These are phyloP conservation scores for Psilopogon haemacephalus DNA, from an alignment of 2,113 vertebrate species.

Conservation along the genomic window DNA sequence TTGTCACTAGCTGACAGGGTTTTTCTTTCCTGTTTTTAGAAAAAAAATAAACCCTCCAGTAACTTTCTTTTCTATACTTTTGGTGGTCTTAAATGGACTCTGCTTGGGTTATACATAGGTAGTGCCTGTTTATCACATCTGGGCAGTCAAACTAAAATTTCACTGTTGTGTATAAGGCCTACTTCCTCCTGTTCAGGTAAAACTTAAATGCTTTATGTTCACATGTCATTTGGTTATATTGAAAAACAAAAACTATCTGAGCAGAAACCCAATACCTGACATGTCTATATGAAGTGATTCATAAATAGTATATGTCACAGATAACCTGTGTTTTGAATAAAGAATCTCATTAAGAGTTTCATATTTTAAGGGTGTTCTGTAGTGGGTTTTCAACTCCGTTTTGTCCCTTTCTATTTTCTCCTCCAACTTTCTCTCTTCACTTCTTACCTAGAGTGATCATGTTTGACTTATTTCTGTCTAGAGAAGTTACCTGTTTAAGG, in stretches of 20 bases:
- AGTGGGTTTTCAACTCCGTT: not conserved
- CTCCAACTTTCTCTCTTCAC: not conserved
- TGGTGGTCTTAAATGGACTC: not conserved
- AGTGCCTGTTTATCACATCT: fast-evolving
- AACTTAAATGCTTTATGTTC: not conserved
- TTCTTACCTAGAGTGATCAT: not conserved
- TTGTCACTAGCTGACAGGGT: not conserved
- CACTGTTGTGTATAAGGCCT: not conserved
- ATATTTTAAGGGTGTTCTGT: not conserved
- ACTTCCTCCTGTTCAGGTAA: not conserved
- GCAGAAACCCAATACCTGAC: not conserved
- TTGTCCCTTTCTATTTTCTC: not conserved
- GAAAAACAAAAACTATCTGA: not conserved
- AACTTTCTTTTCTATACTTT: not conserved
- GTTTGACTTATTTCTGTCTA: not conserved
- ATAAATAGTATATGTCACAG: not conserved
- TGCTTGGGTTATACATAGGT: not conserved
- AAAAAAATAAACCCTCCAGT: not conserved
- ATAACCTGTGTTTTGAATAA: not conserved
- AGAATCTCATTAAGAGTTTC: not conserved
- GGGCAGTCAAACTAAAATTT: not conserved
- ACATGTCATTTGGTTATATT: not conserved
- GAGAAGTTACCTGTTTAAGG: not conserved
- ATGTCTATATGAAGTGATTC: not conserved
- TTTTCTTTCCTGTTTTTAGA: not conserved